Evolutionary conservation across 1,140 invertebrate species (phyloP).

Genomic region (Platorchestia sp.): DNA sequence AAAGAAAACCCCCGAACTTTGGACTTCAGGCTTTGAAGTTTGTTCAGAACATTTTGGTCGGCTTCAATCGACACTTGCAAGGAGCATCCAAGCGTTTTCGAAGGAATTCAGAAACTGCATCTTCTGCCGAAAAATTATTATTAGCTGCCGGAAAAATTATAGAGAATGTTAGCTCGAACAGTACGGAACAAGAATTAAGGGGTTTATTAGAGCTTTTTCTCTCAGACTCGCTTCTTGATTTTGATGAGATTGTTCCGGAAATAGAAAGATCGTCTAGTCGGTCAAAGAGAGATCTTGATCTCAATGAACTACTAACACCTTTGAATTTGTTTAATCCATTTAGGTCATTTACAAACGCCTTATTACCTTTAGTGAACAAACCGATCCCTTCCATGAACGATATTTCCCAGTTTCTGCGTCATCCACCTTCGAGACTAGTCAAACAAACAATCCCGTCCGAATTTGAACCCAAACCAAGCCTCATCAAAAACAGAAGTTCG

Average conservation of each 20-base stretch:
- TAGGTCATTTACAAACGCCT: not conserved
- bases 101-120: not conserved
- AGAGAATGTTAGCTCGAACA: not conserved
- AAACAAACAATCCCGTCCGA: not conserved
- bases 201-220: not conserved
- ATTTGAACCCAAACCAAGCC: not conserved
- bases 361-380: not conserved
- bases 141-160: not conserved
- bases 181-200: not conserved
- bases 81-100: not conserved
- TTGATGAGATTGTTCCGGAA: not conserved
- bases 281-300: not conserved
- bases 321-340: conserved; percentile 25
- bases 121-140: not conserved
- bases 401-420: not conserved
- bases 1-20: not conserved
- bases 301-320: conserved; percentile 1
- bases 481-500: conserved; percentile 17
- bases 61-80: not conserved
- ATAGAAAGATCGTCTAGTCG: not conserved
- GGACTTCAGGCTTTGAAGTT: not conserved
- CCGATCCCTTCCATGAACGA: not conserved
- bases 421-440: conserved; percentile 9
- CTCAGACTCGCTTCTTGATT: not conserved
- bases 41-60: not conserved